phyloP scores from a whole-genome alignment of 2,113 vertebrate species.

The Scomber scombrus region DNA sequence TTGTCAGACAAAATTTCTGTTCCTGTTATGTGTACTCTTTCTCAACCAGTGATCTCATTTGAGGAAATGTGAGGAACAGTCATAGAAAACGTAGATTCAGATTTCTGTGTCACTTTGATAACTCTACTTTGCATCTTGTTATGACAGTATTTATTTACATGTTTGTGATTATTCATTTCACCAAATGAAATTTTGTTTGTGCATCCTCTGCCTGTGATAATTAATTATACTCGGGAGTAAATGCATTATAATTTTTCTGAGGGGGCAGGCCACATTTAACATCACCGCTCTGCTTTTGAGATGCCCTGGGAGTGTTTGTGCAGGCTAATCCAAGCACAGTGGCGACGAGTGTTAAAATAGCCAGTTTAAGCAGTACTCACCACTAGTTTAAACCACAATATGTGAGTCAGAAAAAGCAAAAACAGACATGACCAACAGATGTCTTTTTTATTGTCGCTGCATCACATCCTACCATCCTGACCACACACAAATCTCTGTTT shows the following conservation, averaged over 20 bases:
- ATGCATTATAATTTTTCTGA: conserved; percentile 27
- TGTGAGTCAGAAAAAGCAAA: conserved; percentile 62
- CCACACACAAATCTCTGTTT: conserved; percentile 52
- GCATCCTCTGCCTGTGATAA: background rate
- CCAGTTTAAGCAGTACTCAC: conserved; percentile 43
- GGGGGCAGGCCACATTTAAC: conserved; percentile 37
- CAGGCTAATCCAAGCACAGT: conserved; percentile 45
- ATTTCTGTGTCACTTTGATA: background rate
- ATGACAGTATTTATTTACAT: background rate
- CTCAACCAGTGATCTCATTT: conserved; percentile 4
- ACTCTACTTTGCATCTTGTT: background rate
- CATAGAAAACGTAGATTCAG: background rate
- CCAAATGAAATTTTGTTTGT: conserved; percentile 13
- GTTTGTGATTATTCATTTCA: conserved; percentile 9
- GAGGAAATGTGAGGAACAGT: background rate
- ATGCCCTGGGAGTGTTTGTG: conserved; percentile 46
- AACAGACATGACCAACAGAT: conserved; percentile 14
- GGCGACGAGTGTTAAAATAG: conserved; percentile 54
- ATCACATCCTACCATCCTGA: conserved; percentile 35
- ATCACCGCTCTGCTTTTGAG: conserved; percentile 38
- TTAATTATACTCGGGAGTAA: conserved; percentile 22
- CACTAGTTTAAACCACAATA: conserved; percentile 42
- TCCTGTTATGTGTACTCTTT: conserved; percentile 20
- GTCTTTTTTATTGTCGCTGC: conserved; percentile 31
- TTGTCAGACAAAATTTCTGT: background rate